These are phyloP conservation scores for Speoplatyrhinus poulsoni DNA, from an alignment of 2,113 vertebrate species.

Conservation along the genomic window DNA sequence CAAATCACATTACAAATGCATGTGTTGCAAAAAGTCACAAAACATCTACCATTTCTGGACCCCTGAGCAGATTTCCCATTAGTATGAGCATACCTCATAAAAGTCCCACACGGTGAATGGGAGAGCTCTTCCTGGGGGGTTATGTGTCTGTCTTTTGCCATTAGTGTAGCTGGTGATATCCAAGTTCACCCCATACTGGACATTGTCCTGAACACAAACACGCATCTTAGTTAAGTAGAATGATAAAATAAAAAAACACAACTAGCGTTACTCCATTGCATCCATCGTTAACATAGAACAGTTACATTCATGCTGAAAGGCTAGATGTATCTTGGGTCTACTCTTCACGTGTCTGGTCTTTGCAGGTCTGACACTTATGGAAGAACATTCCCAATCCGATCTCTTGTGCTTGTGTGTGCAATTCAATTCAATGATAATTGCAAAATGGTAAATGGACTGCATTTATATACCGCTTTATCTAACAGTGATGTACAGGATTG, in stretches of 20 bases:
- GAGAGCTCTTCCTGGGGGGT: slow-evolving; percentile 86
- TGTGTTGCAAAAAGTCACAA: background rate
- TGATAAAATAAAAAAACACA: no score
- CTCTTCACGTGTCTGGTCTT: no score
- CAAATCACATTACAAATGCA: background rate
- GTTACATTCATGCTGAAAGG: background rate
- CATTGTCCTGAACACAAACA: slow-evolving; percentile 69
- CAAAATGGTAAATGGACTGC: background rate
- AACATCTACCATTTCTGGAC: background rate
- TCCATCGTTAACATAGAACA: background rate
- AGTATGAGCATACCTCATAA: slow-evolving; percentile 74
- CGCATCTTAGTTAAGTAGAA: background rate
- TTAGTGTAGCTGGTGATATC: slow-evolving; percentile 91
- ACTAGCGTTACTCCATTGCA: background rate
- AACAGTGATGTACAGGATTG: no score
- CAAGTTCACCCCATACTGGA: slow-evolving; percentile 90
- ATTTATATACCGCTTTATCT: no score
- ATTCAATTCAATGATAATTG: background rate
- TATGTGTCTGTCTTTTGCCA: slow-evolving; percentile 87
- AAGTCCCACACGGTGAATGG: slow-evolving; percentile 90
- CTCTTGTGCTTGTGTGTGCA: background rate
- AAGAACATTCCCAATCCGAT: background rate
- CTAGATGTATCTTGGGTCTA: background rate
- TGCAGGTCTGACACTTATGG: no score
- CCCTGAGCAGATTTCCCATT: background rate